phyloP scores from a whole-genome alignment of 2,113 vertebrate species.

The Oceanites oceanicus region DNA sequence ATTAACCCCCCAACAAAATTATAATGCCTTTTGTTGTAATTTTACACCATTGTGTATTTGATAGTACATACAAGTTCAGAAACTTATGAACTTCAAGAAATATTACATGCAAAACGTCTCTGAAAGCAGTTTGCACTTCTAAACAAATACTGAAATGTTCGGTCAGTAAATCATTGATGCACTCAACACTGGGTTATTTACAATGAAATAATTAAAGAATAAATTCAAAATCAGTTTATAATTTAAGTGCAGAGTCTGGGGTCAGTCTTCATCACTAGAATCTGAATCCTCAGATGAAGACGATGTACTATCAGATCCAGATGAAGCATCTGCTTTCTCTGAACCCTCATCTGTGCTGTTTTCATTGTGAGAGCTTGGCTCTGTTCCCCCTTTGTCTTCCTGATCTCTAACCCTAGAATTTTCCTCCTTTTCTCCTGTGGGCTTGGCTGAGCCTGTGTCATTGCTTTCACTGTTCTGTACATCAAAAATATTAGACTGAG shows the following conservation, averaged over 20 bases:
- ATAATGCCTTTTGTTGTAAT: conserved; percentile 98
- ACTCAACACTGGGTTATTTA: conserved; percentile 98
- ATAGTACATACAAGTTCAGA: conserved; percentile 93
- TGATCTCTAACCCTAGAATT: conserved; percentile 74
- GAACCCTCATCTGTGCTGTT: conserved; percentile 96
- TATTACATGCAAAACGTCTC: conserved; percentile 98
- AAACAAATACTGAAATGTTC: conserved; percentile 94
- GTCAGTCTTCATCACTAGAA: conserved; percentile 95
- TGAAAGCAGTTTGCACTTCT: conserved; percentile 96
- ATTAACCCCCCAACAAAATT: conserved; percentile 97
- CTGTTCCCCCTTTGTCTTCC: conserved; percentile 76
- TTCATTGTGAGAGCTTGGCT: conserved; percentile 81
- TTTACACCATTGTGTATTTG: conserved; percentile 92
- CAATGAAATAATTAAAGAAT: conserved; percentile 85
- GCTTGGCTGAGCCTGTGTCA: conserved; percentile 75
- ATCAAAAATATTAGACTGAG: conserved; percentile 80
- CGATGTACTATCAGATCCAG: conserved; percentile 88
- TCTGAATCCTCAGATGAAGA: conserved; percentile 91
- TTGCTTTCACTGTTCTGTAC: conserved; percentile 87
- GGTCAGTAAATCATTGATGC: conserved; percentile 90
- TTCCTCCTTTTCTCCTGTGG: conserved; percentile 72
- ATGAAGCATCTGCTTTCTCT: conserved; percentile 90
- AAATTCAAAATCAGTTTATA: conserved; percentile 86
- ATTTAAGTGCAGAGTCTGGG: conserved; percentile 88
- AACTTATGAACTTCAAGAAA: conserved; percentile 91